phyloP scores from a whole-genome alignment of 2,113 vertebrate species.

The Notarius quadriscutis region DNA sequence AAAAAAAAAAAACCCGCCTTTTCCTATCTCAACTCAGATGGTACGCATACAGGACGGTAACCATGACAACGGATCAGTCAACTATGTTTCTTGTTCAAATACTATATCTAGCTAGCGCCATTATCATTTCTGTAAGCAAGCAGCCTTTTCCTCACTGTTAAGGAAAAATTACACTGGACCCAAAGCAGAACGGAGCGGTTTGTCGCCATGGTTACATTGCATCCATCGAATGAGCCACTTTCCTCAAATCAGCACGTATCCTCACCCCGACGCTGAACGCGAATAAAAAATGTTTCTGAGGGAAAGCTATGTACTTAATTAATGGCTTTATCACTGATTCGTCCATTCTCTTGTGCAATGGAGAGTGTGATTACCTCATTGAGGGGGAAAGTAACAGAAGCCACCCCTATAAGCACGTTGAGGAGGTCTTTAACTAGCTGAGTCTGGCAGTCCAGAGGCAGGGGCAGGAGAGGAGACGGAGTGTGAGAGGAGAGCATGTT shows the following conservation, averaged over 20 bases:
- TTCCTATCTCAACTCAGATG: not conserved
- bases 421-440: conserved; percentile 90
- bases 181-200: not conserved
- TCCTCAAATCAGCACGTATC: not conserved
- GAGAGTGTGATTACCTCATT: conserved; percentile 70
- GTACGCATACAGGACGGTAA: not conserved
- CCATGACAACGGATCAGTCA: not conserved
- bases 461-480: conserved; percentile 71
- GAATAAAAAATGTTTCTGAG: not conserved
- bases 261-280: not conserved
- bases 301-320: not conserved
- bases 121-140: not conserved
- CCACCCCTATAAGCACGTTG: conserved; percentile 91
- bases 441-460: conserved; percentile 79
- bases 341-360: not conserved
- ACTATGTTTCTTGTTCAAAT: not conserved
- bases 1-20: not conserved
- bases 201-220: not conserved
- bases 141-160: not conserved
- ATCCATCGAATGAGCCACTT: not conserved
- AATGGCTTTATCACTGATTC: not conserved
- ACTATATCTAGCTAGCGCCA: not conserved
- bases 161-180: not conserved
- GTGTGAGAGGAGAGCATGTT: conserved; percentile 73
- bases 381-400: conserved; percentile 87